Evolutionary conservation across 2,888 invertebrate genomes (phyloP), one percentile per base, ranked within the genome.

Genomic region (Euplexia lucipara): DNA sequence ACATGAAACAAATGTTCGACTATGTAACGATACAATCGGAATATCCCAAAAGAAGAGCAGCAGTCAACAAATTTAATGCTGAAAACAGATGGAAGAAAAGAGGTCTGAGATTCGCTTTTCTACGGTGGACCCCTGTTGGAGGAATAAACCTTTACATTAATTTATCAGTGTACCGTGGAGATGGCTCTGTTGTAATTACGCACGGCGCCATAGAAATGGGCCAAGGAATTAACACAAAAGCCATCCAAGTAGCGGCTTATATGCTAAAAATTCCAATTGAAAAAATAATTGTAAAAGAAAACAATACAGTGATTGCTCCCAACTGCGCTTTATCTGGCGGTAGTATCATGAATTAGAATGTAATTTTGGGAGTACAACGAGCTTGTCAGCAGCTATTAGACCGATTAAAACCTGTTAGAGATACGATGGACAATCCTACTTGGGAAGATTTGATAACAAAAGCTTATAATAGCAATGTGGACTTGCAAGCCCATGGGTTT

Each of bases 211-310:
- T 96, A 56, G 97, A 97, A 92, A 95, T 96, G 86, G 98, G 98
- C 0, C 98, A 98, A 93, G 98, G 98, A 6, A 95, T 97, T 52
- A 97, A 97, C 71, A 97, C 97, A 0, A 97, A 97, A 95, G 96
- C 96, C 0, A 96, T 96, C 3, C 97, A 97, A 93, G 96, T 97
- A 20, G 65, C 65, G 7, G 70, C 70, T 10, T 47, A 61, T 18
- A 22, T 70, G 5, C 58, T 72, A 0, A 61, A 72, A 0, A 69
- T 69, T 26, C 49, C 72, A n/a, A 41, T 69, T 4, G 60, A 75
- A 3, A 75, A 72, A 60, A 72, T 75, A 3, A 62, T 60, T n/a
- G 42, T 76, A 0, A 76, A 76, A 47, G 72, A 65, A n/a, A 70
- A 75, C 37, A 75, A 70, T 3, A 77, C 80, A 0, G 37, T 57